Evolutionary conservation across 2,888 invertebrate genomes (phyloP).

Genomic region (Xestia sexstrigata): DNA sequence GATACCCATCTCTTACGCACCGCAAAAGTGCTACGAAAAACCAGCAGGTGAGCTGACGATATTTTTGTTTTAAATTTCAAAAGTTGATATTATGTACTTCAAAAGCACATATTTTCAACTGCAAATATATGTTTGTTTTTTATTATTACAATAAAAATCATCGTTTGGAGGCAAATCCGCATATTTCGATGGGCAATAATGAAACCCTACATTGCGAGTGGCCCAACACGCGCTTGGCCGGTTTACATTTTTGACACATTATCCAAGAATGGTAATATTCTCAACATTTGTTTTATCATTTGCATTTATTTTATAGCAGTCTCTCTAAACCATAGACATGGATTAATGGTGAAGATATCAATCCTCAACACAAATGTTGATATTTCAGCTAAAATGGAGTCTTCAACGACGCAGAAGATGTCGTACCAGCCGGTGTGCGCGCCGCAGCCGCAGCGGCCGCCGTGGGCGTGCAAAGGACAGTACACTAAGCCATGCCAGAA

Average conservation of each 20-base stretch:
- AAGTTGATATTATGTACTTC: not conserved
- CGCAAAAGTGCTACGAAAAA: slow-evolving; percentile 86
- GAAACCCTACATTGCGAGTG: too few relatives aligned
- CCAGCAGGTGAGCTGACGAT: slow-evolving; percentile 78
- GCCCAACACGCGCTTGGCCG: too few relatives aligned
- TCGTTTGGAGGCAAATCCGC: too few relatives aligned
- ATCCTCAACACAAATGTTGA: not conserved
- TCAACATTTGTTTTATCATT: too few relatives aligned
- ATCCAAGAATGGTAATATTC: too few relatives aligned
- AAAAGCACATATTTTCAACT: too few relatives aligned
- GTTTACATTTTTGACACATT: too few relatives aligned
- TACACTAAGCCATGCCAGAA: slow-evolving; percentile 86
- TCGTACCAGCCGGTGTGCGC: slow-evolving; percentile 89
- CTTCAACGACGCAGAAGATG: slow-evolving; percentile 89
- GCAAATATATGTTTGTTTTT: too few relatives aligned
- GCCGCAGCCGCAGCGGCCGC: slow-evolving; percentile 83
- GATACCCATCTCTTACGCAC: slow-evolving; percentile 85
- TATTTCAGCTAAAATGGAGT: slow-evolving; percentile 87
- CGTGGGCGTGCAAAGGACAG: slow-evolving; percentile 87
- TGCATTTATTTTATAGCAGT: too few relatives aligned
- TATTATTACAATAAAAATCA: too few relatives aligned
- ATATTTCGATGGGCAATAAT: too few relatives aligned
- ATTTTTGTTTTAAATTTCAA: not conserved
- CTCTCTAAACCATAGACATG: not conserved
- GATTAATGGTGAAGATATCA: not conserved